Base-by-base conservation (phyloP, 2,888 invertebrate species). In the Calameuta pallipes region DNA sequence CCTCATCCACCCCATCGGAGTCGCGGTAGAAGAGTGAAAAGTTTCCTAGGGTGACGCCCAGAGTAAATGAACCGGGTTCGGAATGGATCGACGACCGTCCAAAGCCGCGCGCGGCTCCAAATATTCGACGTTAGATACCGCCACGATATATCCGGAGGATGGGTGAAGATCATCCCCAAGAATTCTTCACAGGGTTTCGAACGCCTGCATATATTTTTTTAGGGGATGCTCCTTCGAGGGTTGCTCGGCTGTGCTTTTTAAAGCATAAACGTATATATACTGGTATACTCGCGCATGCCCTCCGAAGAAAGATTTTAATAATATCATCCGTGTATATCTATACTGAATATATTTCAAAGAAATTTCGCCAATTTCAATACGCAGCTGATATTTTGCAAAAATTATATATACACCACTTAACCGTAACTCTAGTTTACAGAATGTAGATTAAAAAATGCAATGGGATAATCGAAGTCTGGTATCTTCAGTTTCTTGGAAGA, bases 11-110 rank as follows among this genome's bases (percentile, higher is more conserved):
- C 79, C 30, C 77, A 80, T 81, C 81, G 80, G 81, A 85, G 82
- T 82, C 74, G 79, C 79, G 81, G 78, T 80, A 2, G 56, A 56
- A 56, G 56, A 56, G 56, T 56, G 23, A 56, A 56, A 56, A 56
- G 23, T 56, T 56, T 56, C 71, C 6, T 34, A 34, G 82, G 81
- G 82, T 74, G 81, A 82, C 81, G 80, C 79, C 74, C 74, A 80
- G 83, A 78, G 82, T 86, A 87, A 87, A 87, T 87, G 87, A 87
- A 86, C 86, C 87, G 87, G 80, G 81, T 56, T 56, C 83, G 82
- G 81, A 75, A 76, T 15, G 37, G 69, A 41, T 69, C 73, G 33
- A 41, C 73, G 13, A 33, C 33, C 12, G 37, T 68, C n/a, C 34
- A 74, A 69, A 80, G 70, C 74, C 37, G 78, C 71, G 13, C 75